Evolutionary conservation across 2,113 vertebrate genomes (phyloP).

Genomic region (Ursus arctos): DNA sequence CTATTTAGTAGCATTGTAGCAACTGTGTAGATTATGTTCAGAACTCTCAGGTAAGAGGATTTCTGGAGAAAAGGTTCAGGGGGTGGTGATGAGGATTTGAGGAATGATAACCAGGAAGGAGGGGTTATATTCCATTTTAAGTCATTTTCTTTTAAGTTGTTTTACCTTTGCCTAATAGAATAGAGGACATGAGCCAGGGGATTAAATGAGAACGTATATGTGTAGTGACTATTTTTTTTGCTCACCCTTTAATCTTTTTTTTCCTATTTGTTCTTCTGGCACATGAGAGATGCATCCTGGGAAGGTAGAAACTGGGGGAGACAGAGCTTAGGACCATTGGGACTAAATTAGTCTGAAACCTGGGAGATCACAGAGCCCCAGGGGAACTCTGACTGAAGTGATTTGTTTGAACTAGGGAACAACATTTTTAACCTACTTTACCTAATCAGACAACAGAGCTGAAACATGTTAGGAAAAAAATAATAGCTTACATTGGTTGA

Average conservation of each 20-base stretch:
- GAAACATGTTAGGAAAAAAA: constrained; percentile 4
- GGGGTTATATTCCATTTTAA: constrained; percentile 3
- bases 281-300: constrained; percentile 18
- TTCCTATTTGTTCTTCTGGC: constrained; percentile 1
- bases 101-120: background rate
- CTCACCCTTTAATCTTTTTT: background rate
- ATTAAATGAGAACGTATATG: background rate
- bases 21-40: constrained; percentile 9
- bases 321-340: background rate
- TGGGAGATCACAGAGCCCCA: background rate
- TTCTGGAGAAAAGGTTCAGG: background rate
- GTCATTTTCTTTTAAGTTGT: background rate
- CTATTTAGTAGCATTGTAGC: background rate
- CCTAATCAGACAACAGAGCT: background rate
- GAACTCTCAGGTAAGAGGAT: background rate
- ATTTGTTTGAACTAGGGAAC: constrained; percentile 1
- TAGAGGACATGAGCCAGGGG: background rate
- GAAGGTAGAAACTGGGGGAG: background rate
- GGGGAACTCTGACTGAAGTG: constrained; percentile 12
- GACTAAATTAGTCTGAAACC: constrained; percentile 38
- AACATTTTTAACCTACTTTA: constrained; percentile 39
- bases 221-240: constrained; percentile 44
- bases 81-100: background rate
- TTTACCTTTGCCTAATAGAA: constrained; percentile 4
- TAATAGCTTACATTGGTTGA: background rate